Evolutionary conservation across 30 jellyfish, hydroid and myxozoan genomes (phyloP).

Genomic region (Sanderia malayensis): DNA sequence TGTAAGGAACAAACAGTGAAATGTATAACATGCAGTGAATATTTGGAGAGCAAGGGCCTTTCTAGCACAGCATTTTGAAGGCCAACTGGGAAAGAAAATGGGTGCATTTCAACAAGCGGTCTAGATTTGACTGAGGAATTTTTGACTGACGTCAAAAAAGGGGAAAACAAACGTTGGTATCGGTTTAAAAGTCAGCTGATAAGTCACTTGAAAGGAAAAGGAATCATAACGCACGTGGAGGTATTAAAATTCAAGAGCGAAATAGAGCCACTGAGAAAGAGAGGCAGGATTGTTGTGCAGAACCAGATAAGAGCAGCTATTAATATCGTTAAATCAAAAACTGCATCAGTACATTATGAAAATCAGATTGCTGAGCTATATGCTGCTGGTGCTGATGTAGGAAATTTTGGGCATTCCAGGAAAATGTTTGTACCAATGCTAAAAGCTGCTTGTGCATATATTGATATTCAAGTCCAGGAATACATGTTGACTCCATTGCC

Average conservation of each 20-base stretch:
- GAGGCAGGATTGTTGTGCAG: constrained; percentile 2
- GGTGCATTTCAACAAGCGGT: background rate
- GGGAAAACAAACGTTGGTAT: constrained; percentile 5
- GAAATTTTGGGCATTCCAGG: constrained; percentile 36
- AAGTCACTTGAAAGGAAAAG: background rate
- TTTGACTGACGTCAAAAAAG: background rate
- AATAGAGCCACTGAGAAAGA: background rate
- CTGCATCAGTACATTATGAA: constrained; percentile 41
- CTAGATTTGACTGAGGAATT: background rate
- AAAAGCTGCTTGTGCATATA: constrained; percentile 6
- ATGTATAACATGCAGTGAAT: background rate
- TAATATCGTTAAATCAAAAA: constrained; percentile 9
- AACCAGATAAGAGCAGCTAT: constrained; percentile 33
- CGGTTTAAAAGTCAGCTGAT: background rate
- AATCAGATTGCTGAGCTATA: constrained; percentile 21
- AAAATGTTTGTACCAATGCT: constrained; percentile 5
- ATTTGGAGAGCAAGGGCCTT: background rate
- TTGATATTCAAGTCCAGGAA: background rate
- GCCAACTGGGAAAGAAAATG: background rate
- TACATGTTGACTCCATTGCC: background rate
- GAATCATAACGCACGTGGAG: background rate
- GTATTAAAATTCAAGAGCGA: background rate
- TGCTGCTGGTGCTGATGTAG: constrained; percentile 48
- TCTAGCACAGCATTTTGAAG: background rate
- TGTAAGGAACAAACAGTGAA: background rate